Conservation (phyloP, 2,797 vertebrate genomes). For the Lepus oiostolus region DNA sequence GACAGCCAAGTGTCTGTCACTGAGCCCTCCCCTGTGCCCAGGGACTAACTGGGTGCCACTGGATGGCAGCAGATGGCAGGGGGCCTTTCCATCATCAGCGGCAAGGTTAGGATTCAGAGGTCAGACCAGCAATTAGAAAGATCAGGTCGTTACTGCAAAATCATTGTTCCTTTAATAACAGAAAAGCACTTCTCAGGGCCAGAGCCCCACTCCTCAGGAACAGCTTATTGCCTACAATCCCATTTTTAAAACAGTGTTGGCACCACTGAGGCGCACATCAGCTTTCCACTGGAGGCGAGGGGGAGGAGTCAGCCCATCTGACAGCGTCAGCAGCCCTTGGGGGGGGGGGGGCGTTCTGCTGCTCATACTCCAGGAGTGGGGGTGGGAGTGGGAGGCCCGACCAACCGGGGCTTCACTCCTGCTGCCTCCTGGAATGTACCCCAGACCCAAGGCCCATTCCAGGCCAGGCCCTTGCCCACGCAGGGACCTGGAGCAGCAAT, state of each 20-base stretch:
- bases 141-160: slow-evolving; percentile 79
- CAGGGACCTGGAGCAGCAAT: neutral
- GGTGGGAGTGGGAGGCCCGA: neutral
- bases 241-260: slow-evolving; percentile 59
- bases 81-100: neutral
- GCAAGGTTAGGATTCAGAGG: slow-evolving; percentile 45
- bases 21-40: neutral
- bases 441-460: neutral
- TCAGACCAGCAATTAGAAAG: slow-evolving; percentile 56
- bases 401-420: neutral
- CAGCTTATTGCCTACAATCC: slow-evolving; percentile 72
- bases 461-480: neutral
- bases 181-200: slow-evolving; percentile 58
- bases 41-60: neutral
- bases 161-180: slow-evolving; percentile 18
- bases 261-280: neutral
- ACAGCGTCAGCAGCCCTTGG: slow-evolving; percentile 58
- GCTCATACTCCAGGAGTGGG: neutral
- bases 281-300: neutral
- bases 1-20: neutral
- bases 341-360: neutral
- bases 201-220: slow-evolving; percentile 1
- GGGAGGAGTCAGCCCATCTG: neutral
- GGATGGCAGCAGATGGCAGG: neutral
- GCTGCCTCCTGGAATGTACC: neutral